Conservation (phyloP, 2,113 vertebrate genomes). For the Dascyllus trimaculatus region DNA sequence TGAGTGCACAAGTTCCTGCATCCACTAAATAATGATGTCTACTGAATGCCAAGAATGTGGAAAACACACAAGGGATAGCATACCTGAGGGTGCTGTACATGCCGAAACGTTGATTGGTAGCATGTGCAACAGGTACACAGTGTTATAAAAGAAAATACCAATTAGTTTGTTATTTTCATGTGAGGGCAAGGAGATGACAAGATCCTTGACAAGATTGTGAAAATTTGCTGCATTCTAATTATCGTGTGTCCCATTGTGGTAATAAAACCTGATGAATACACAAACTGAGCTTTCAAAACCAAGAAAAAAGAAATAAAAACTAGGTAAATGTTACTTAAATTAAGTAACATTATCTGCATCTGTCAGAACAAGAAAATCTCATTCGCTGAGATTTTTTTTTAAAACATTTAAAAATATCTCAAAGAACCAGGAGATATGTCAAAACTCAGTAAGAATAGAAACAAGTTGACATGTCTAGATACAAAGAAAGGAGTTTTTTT, state of each 20-base stretch:
- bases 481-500: no score
- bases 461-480: no score
- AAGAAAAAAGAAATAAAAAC: no score
- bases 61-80: not conserved
- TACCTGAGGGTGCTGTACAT: not conserved
- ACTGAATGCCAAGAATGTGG: not conserved
- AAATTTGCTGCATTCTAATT: no score
- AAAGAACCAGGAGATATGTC: no score
- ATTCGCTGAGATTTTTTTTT: no score
- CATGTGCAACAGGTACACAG: not conserved
- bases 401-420: no score
- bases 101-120: not conserved
- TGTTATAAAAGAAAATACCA: not conserved
- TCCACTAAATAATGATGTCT: not conserved
- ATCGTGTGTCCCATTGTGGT: not conserved
- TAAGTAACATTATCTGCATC: no score
- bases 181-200: slow-evolving; percentile 4
- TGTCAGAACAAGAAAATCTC: no score
- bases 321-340: no score
- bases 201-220: slow-evolving; percentile 6
- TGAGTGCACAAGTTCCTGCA: not conserved
- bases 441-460: no score
- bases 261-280: not conserved
- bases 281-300: no score
- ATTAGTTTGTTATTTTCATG: not conserved